A percentile compares a stretch with the other conserved stretches of the same genome.
These are phyloP conservation scores for Chrysocyon brachyurus DNA, from an alignment of 2,797 vertebrate genomes.

Conservation along the genomic window DNA sequence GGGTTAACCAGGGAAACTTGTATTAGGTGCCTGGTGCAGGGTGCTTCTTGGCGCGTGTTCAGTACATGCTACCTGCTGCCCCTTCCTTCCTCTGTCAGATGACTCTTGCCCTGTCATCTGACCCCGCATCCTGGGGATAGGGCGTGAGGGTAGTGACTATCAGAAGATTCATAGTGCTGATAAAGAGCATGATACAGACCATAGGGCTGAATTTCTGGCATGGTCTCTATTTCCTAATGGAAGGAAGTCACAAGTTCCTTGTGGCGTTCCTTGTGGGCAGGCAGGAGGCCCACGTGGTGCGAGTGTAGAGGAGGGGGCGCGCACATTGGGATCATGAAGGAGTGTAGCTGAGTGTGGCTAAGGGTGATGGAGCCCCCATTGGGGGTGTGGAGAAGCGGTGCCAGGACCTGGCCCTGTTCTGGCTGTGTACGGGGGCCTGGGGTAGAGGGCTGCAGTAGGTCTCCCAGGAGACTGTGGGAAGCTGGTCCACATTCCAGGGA, in stretches of 20 bases:
- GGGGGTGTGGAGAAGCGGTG: background rate
- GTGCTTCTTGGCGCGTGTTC: background rate
- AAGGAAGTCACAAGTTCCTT: background rate
- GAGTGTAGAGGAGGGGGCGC: background rate
- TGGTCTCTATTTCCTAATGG: background rate
- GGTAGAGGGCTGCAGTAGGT: background rate
- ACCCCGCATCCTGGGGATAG: background rate
- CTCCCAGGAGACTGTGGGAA: rapidly evolving
- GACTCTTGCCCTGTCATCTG: background rate
- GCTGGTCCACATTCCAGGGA: background rate
- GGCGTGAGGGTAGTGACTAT: background rate
- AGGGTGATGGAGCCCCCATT: background rate
- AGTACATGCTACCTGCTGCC: background rate
- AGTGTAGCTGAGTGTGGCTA: rapidly evolving
- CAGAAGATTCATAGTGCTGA: background rate
- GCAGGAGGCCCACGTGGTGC: background rate
- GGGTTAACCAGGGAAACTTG: background rate
- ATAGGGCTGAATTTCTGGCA: background rate
- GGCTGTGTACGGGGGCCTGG: background rate
- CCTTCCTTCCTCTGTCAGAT: background rate
- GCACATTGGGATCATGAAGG: background rate
- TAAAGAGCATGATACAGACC: background rate
- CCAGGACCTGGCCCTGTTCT: background rate
- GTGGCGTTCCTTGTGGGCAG: background rate
- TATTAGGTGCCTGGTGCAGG: background rate